Conservation (phyloP, 2,113 vertebrate species). For the Dascyllus trimaculatus region DNA sequence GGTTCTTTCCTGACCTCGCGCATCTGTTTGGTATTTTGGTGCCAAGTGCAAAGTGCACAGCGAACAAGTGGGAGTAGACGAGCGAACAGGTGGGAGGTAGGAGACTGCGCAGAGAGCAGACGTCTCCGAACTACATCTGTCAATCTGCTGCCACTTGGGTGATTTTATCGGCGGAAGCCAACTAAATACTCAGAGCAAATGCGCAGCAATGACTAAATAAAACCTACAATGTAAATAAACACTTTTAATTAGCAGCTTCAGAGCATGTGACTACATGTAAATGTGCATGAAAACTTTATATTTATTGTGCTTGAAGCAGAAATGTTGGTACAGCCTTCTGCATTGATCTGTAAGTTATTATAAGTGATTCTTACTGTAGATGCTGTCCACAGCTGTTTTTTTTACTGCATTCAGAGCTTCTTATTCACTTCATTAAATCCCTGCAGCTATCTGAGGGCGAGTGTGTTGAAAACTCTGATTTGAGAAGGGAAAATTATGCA, state of each 20-base stretch:
- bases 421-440: no score
- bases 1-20: not conserved
- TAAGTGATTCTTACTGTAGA: no score
- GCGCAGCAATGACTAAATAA: not conserved
- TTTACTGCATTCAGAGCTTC: no score
- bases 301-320: not conserved
- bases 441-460: no score
- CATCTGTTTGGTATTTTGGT: not conserved
- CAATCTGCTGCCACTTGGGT: not conserved
- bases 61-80: not conserved
- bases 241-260: not conserved
- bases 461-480: no score
- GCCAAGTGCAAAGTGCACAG: not conserved
- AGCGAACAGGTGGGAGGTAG: not conserved
- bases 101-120: not conserved
- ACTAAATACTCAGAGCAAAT: not conserved
- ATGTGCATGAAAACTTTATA: not conserved
- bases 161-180: not conserved
- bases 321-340: not conserved
- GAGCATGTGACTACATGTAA: not conserved
- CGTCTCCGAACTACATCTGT: not conserved
- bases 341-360: no score
- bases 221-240: not conserved
- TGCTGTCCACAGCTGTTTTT: no score
- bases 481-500: no score